phyloP scores from a whole-genome alignment of 2,113 vertebrate species.

The Melanotaenia duboulayi region DNA sequence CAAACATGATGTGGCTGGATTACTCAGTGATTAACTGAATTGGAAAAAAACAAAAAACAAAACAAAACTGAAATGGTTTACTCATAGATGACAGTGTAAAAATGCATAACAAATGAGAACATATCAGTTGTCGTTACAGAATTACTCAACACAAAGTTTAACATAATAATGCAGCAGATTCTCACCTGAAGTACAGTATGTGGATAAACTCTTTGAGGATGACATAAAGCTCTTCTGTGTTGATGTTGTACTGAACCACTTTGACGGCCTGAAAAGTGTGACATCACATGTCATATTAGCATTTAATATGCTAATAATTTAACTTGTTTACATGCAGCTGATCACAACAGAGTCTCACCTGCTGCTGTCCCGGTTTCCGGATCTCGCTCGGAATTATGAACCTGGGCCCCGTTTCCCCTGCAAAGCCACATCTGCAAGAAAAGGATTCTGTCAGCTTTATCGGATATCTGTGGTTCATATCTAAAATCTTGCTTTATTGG shows the following conservation, averaged over 20 bases:
- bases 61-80: fast-evolving
- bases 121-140: background rate
- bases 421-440: slow-evolving; percentile 93
- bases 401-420: slow-evolving; percentile 96
- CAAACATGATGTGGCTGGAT: background rate
- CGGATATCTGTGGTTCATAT: no score
- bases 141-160: background rate
- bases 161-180: background rate
- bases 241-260: slow-evolving; percentile 97
- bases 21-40: background rate
- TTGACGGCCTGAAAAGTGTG: slow-evolving; percentile 85
- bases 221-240: slow-evolving; percentile 96
- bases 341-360: slow-evolving; percentile 59
- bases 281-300: slow-evolving; percentile 30
- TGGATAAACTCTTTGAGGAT: slow-evolving; percentile 99
- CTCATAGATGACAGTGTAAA: background rate
- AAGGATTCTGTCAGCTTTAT: background rate
- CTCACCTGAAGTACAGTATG: slow-evolving; percentile 96
- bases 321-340: background rate
- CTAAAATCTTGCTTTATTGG: no score
- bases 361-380: slow-evolving; percentile 86
- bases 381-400: slow-evolving; percentile 98
- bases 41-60: background rate
- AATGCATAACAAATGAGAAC: background rate
- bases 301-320: background rate